Evolutionary conservation across 1,140 invertebrate genomes (phyloP).

Genomic region (Aphaenogaster floridana): DNA sequence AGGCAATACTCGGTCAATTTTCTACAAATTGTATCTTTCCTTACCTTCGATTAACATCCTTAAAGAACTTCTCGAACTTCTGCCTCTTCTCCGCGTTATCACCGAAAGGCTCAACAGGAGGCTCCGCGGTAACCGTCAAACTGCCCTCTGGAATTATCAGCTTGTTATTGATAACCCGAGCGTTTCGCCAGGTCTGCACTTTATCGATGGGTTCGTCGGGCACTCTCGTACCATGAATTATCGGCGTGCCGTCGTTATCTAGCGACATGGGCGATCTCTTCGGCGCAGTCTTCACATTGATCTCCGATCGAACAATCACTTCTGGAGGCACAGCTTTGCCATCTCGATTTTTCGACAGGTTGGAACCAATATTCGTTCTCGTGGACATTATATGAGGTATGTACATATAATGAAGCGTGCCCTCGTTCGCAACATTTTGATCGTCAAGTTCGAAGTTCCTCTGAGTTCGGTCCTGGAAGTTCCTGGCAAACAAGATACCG

Average conservation of each 20-base stretch:
- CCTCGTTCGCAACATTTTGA: slow-evolving; percentile 14
- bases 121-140: not conserved
- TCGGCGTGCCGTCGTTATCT: slow-evolving; percentile 91
- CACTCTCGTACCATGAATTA: slow-evolving; percentile 93
- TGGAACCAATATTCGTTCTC: slow-evolving; percentile 84
- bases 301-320: slow-evolving; percentile 89
- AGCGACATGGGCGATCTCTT: slow-evolving; percentile 82
- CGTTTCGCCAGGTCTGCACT: slow-evolving; percentile 93
- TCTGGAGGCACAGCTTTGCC: slow-evolving; percentile 89
- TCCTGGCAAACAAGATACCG: slow-evolving; percentile 68
- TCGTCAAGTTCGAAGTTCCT: slow-evolving; percentile 65
- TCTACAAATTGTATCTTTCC: not conserved
- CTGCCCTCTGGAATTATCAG: slow-evolving; percentile 87
- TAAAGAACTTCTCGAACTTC: slow-evolving; percentile 81
- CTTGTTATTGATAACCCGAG: slow-evolving; percentile 94
- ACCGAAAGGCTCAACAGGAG: not conserved
- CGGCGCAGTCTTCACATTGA: slow-evolving; percentile 81
- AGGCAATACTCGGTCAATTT: not conserved
- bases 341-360: slow-evolving; percentile 81
- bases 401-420: slow-evolving; percentile 68
- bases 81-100: slow-evolving; percentile 70
- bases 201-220: slow-evolving; percentile 94
- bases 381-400: slow-evolving; percentile 78
- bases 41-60: slow-evolving; percentile 83
- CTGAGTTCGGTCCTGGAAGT: slow-evolving; percentile 71